phyloP scores from a whole-genome alignment of 1,140 invertebrate species.

The Eumeta japonica region DNA sequence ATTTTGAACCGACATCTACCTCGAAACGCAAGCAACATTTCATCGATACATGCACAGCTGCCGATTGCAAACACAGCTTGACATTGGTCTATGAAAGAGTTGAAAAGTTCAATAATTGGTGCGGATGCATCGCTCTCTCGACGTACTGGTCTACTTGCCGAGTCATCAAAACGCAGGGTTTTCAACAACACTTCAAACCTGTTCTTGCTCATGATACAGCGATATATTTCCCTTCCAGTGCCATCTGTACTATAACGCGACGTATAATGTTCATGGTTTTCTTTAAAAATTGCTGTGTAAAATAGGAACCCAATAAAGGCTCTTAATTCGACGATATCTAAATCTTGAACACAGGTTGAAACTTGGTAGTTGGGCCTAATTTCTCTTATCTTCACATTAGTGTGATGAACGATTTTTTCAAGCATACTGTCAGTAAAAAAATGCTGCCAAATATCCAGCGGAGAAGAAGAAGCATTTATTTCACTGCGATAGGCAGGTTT shows the following conservation, averaged over 20 bases:
- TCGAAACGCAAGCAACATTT: conserved; percentile 38
- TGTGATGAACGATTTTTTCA: conserved; percentile 10
- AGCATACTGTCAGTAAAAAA: conserved; percentile 13
- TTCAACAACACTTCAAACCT: conserved; percentile 11
- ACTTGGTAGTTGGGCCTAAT: conserved; percentile 13
- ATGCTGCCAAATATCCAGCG: conserved; percentile 8
- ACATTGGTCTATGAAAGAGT: conserved; percentile 21
- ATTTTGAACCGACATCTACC: conserved; percentile 36
- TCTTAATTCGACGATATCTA: conserved; percentile 16
- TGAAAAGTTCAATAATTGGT: conserved; percentile 16
- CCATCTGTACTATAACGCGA: conserved; percentile 18
- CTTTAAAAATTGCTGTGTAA: conserved; percentile 22
- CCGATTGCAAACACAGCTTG: conserved; percentile 18
- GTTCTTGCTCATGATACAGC: conserved; percentile 14
- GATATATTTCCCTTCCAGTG: conserved; percentile 17
- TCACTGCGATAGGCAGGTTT: conserved; percentile 6
- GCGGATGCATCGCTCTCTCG: conserved; percentile 10
- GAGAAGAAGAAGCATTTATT: conserved; percentile 7
- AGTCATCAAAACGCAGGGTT: conserved; percentile 14
- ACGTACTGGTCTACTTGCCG: too few species aligned
- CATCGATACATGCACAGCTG: conserved; percentile 25
- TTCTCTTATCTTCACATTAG: conserved; percentile 9
- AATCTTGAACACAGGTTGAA: conserved; percentile 12
- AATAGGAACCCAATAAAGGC: conserved; percentile 21
- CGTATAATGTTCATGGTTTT: conserved; percentile 19